Conservation (phyloP, 2,797 vertebrate species). For the Rhincodon typus region DNA sequence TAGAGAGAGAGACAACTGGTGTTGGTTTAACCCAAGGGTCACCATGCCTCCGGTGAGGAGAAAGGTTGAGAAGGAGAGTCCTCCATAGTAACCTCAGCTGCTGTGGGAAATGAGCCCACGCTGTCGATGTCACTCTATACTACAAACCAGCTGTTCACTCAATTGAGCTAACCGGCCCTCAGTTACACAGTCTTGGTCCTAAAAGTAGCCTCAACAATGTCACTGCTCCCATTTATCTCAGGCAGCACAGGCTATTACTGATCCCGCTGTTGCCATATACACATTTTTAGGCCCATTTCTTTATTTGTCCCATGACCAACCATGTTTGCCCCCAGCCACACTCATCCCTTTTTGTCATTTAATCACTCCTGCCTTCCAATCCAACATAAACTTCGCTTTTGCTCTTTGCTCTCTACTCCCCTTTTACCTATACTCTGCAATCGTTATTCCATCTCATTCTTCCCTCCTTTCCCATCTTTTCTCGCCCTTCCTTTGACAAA, state of each 20-base stretch:
- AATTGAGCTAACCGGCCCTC: no score
- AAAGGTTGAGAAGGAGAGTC: no score
- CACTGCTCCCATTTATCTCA: not conserved
- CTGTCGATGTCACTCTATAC: no score
- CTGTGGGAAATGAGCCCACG: no score
- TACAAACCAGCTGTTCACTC: no score
- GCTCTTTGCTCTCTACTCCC: not conserved
- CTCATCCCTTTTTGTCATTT: not conserved
- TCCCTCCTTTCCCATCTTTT: no score
- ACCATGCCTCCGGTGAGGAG: no score
- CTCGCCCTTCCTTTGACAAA: no score
- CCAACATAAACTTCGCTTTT: not conserved
- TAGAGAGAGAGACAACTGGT: no score
- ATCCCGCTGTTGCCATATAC: not conserved
- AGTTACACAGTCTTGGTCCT: no score
- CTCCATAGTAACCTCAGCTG: no score
- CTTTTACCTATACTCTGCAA: not conserved
- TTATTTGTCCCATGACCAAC: not conserved
- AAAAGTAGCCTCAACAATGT: not conserved
- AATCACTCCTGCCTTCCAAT: not conserved
- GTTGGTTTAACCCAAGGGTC: no score
- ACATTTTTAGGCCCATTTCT: not conserved
- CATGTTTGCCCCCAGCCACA: not conserved
- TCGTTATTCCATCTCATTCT: not conserved
- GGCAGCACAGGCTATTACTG: not conserved